Evolutionary conservation across 2,888 invertebrate genomes (phyloP).

Genomic region (Luperina nickerlii): DNA sequence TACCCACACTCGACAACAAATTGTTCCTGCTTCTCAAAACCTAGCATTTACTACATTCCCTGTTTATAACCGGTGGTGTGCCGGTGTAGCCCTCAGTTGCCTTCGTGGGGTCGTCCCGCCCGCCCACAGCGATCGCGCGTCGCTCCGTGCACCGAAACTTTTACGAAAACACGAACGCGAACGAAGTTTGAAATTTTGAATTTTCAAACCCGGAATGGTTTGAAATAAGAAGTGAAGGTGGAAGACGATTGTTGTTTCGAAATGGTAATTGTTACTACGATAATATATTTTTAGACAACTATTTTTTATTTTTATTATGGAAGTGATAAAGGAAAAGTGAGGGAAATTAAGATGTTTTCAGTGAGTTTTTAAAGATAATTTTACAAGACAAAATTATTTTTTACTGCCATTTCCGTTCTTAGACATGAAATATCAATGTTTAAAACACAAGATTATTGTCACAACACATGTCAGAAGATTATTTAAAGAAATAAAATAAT

Average conservation of each 20-base stretch:
- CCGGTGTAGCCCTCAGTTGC: slow-evolving; percentile 78
- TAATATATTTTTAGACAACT: not conserved
- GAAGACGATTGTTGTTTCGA: slow-evolving; percentile 30
- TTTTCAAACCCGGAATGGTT: slow-evolving; percentile 56
- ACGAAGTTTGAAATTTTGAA: slow-evolving; percentile 45
- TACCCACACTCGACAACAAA: not conserved
- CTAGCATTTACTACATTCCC: slow-evolving; percentile 56
- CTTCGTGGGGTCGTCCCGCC: slow-evolving; percentile 76
- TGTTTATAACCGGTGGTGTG: slow-evolving; percentile 79
- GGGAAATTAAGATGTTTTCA: not conserved
- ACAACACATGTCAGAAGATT: not conserved
- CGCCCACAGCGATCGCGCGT: slow-evolving; percentile 64
- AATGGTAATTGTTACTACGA: slow-evolving; percentile 51
- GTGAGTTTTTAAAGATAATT: not conserved
- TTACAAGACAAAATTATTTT: too few species aligned
- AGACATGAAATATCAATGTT: too few species aligned
- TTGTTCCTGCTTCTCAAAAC: slow-evolving; percentile 2
- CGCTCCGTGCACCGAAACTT: slow-evolving; percentile 59
- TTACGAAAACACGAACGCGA: slow-evolving; percentile 48
- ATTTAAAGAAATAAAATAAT: not conserved
- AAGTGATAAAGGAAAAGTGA: not conserved
- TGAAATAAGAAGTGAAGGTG: slow-evolving; percentile 41
- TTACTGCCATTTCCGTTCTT: not conserved
- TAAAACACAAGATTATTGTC: too few species aligned
- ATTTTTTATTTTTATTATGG: too few species aligned